Base-by-base conservation (phyloP, 23 tunicate species). In the Diplosoma virens region DNA sequence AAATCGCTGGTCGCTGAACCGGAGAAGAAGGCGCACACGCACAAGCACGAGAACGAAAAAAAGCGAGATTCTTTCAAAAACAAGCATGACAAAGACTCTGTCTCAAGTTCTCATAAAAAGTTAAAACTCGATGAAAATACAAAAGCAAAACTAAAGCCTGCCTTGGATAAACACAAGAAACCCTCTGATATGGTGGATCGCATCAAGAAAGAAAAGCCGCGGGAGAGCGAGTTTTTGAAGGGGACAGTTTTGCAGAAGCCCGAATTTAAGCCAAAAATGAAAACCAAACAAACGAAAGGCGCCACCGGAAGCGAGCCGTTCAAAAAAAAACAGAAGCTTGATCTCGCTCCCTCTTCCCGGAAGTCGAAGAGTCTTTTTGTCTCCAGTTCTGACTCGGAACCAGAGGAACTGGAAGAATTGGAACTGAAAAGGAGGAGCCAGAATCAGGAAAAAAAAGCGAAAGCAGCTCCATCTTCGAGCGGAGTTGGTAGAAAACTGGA, bases 171-270 rank as follows among this genome's bases (percentile, higher is more conserved):
- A n/a, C n/a, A n/a, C n/a, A n/a, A n/a, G n/a, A n/a, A n/a, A n/a
- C n/a, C n/a, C n/a, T n/a, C n/a, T n/a, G n/a, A n/a, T n/a, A n/a
- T n/a, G n/a, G n/a, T n/a, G n/a, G n/a, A n/a, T n/a, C n/a, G n/a
- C n/a, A n/a, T n/a, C n/a, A 76, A 76, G 25, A 78, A 78, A 61
- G 74, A 35, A 23, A 67, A 67, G 25, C 74, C 2, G 50, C 35
- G 36, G 26, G 3, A 24, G 6, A 67, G 18, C 11, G 74, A 67
- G 7, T 21, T 52, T 3, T 9, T 36, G 17, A 24, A 4, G 2
- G 36, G 36, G 21, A 52, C 35, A 27, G 6, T 23, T 18, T 6
- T 5, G 5, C 74, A 35, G 3, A 3, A 25, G 2, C 5, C 25
- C 6, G 36, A 34, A 22, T 4, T 24, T 7, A 5, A 4, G 27